Evolutionary conservation across 1,140 invertebrate genomes (phyloP), one percentile per base, ranked within the genome.

Genomic region (Grapholita molesta): DNA sequence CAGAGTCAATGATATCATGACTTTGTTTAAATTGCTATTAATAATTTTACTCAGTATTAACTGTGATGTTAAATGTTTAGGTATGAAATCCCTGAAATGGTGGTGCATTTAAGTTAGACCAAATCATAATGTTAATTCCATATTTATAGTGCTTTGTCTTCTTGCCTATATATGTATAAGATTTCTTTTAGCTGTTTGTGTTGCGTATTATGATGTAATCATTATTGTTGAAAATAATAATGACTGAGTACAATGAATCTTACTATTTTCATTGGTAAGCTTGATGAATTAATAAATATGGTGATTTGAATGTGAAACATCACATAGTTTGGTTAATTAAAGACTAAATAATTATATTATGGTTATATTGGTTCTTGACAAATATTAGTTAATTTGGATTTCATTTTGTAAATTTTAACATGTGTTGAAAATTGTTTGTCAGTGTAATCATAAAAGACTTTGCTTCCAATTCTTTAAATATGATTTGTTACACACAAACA

Each of bases 81-180:
- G 71, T 79, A 71, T 85, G 80, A 78, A 77, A 77, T 74, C 30
- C 81, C 74, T 82, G 78, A 79, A 82, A 83, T 83, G 83, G 64
- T 73, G 82, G 74, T 88, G 88, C 88, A 90, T 90, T 90, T 90
- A 90, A 78, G 80, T 82, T 79, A 85, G 73, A 88, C 87, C 86
- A 89, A 86, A 87, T 79, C 75, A 79, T 75, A 57, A 33, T 35
- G 57, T 52, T 67, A 67, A 61, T 69, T 64, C 42, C 42, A 48
- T 38, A 23, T 64, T 70, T 64, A 28, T 64, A 32, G 25, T 64
- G 33, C 57, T 66, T 48, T 64, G 23, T 28, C 24, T 53, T 48
- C 28, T 33, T 61, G 48, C 23, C 32, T 32, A 23, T 65, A 65
- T 52, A 48, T 21, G 42, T 21, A 48, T 48, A 21, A 21, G 42